Conservation (phyloP, 2,113 vertebrate genomes). For the Azemiops feae region DNA sequence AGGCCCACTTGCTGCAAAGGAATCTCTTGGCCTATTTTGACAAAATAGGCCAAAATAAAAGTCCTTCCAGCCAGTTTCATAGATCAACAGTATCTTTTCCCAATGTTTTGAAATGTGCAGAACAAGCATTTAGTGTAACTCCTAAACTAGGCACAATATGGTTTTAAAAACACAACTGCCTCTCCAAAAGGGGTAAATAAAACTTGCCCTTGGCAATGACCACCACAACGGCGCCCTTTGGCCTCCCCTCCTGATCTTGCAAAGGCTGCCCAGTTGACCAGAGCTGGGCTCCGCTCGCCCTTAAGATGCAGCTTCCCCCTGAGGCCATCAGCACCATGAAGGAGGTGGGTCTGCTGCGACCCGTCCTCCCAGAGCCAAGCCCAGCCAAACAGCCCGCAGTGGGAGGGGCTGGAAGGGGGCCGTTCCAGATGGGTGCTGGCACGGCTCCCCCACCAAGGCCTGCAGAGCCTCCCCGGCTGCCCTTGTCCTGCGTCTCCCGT, state of each 20-base stretch:
- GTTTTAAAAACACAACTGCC: neutral
- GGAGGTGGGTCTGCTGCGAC: neutral
- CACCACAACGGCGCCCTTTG: neutral
- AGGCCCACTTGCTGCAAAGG: neutral
- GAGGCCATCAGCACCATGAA: neutral
- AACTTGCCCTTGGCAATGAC: neutral
- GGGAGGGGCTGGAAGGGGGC: neutral
- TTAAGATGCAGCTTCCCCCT: neutral
- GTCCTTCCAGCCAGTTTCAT: neutral
- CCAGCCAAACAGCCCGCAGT: neutral
- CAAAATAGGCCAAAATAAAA: neutral
- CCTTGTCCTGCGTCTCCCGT: neutral
- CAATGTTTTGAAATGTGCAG: neutral
- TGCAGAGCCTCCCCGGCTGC: neutral
- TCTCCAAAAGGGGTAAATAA: neutral
- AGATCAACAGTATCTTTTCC: neutral
- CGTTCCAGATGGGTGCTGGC: neutral
- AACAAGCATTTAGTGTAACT: neutral
- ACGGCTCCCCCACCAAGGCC: neutral
- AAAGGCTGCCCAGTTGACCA: neutral
- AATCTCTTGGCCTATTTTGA: neutral
- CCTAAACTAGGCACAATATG: neutral
- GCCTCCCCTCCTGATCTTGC: neutral
- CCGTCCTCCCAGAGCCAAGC: neutral
- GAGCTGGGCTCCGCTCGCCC: accelerated